These are phyloP conservation scores for Panthera tigris DNA, from an alignment of 2,113 vertebrate genomes.

Conservation along the genomic window DNA sequence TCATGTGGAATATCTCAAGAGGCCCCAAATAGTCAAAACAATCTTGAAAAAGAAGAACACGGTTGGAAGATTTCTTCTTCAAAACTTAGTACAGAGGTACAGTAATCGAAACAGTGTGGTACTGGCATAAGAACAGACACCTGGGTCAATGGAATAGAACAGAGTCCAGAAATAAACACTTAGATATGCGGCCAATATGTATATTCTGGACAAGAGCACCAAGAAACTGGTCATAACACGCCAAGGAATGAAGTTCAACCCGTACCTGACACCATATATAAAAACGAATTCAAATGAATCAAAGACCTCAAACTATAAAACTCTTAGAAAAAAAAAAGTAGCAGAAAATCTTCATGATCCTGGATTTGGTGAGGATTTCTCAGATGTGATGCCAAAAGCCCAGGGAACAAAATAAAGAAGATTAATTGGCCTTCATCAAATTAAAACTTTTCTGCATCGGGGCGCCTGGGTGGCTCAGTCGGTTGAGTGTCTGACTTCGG, in stretches of 20 bases:
- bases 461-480: too few relatives aligned
- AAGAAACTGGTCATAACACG: neutral
- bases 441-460: neutral
- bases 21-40: neutral
- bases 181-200: neutral
- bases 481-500: too few relatives aligned
- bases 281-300: neutral
- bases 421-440: neutral
- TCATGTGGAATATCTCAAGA: neutral
- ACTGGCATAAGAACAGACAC: neutral
- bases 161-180: neutral
- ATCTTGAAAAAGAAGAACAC: neutral
- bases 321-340: neutral
- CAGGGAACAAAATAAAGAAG: neutral
- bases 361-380: neutral
- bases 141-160: neutral
- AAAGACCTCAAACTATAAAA: neutral
- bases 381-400: neutral
- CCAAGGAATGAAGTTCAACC: neutral
- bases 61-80: neutral
- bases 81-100: neutral
- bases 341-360: neutral
- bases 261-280: neutral
- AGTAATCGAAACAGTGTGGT: neutral
- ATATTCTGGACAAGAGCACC: neutral